phyloP scores from a whole-genome alignment of 2,113 vertebrate genomes.

The Charina bottae region DNA sequence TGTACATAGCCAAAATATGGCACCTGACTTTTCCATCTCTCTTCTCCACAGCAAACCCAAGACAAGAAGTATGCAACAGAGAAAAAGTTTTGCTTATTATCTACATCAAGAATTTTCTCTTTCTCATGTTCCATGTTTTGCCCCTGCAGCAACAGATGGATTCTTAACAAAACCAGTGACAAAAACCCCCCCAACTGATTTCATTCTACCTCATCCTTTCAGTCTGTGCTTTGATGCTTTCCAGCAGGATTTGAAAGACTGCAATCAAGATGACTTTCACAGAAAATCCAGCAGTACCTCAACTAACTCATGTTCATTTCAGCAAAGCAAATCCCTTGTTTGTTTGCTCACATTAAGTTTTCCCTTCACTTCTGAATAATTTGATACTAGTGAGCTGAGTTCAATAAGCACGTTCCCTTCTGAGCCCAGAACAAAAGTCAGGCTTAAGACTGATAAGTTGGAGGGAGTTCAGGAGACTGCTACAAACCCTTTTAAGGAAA shows the following conservation, averaged over 20 bases:
- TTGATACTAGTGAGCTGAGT: slow-evolving; percentile 62
- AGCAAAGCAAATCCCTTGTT: slow-evolving; percentile 83
- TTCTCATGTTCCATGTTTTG: slow-evolving; percentile 35
- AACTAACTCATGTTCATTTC: slow-evolving; percentile 71
- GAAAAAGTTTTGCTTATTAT: slow-evolving; percentile 53
- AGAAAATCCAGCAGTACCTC: slow-evolving; percentile 53
- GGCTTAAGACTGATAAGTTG: slow-evolving; percentile 82
- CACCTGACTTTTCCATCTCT: slow-evolving; percentile 41
- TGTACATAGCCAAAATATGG: neutral
- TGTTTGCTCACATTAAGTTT: slow-evolving; percentile 82
- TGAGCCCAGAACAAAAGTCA: slow-evolving; percentile 46
- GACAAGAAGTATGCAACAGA: slow-evolving; percentile 69
- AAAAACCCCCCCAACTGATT: slow-evolving; percentile 36
- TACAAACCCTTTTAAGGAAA: slow-evolving; percentile 87
- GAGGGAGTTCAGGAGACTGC: slow-evolving; percentile 89
- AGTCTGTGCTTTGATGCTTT: slow-evolving; percentile 61
- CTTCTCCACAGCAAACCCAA: slow-evolving; percentile 60
- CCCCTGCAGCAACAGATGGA: slow-evolving; percentile 39
- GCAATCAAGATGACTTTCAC: slow-evolving; percentile 58
- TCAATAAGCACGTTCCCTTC: slow-evolving; percentile 25
- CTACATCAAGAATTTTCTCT: slow-evolving; percentile 54
- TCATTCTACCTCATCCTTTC: slow-evolving; percentile 8
- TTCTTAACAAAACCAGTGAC: slow-evolving; percentile 62
- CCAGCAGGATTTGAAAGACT: slow-evolving; percentile 57
- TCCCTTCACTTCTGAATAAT: slow-evolving; percentile 65